phyloP scores from a whole-genome alignment of 2,113 vertebrate genomes.

The Syrmaticus mikado region DNA sequence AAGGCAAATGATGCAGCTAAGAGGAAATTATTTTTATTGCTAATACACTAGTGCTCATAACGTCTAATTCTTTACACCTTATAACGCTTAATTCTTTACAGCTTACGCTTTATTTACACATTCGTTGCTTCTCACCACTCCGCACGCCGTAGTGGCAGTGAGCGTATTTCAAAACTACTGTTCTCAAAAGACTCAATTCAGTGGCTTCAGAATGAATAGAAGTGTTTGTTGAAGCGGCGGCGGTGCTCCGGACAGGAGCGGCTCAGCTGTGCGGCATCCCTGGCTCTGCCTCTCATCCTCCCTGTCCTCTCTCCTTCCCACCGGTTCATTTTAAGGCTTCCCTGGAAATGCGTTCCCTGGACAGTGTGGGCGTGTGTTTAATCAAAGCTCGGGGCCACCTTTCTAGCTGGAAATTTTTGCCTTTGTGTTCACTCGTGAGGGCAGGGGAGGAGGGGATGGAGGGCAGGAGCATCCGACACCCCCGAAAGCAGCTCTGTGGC shows the following conservation, averaged over 20 bases:
- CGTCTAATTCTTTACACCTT: conserved; percentile 52
- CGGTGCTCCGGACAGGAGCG: not conserved
- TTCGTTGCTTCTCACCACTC: conserved; percentile 6
- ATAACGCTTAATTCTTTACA: conserved; percentile 26
- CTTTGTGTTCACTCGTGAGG: not conserved
- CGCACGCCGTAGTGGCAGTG: not conserved
- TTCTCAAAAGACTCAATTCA: conserved; percentile 12
- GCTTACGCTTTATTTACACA: conserved; percentile 53
- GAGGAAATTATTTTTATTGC: conserved; percentile 70
- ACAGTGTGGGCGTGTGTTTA: fast-evolving
- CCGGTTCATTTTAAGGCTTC: not conserved
- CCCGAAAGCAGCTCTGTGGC: not conserved
- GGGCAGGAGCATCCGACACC: not conserved
- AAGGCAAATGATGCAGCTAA: not conserved
- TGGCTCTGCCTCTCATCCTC: not conserved
- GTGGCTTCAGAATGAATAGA: conserved; percentile 9
- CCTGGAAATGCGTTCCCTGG: not conserved
- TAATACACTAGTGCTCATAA: conserved; percentile 47
- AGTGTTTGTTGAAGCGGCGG: not conserved
- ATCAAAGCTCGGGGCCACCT: not conserved
- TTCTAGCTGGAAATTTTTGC: not conserved
- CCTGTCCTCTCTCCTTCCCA: not conserved
- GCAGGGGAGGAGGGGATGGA: not conserved
- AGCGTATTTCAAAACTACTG: conserved; percentile 29
- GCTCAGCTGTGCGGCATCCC: not conserved